phyloP scores from a whole-genome alignment of 2,113 vertebrate genomes.

The Perca fluviatilis region DNA sequence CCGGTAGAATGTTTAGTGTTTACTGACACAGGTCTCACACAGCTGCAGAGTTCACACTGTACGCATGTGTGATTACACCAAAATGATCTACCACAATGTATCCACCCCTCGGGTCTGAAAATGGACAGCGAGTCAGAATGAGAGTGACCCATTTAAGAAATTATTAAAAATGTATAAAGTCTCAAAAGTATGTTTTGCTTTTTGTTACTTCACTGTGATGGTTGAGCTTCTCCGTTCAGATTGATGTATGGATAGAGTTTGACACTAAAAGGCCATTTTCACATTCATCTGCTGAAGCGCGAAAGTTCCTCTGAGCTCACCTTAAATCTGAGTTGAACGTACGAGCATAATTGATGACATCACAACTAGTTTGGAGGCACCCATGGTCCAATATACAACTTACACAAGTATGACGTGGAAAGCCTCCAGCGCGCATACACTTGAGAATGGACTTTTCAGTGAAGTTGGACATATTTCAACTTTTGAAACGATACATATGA shows the following conservation, averaged over 20 bases:
- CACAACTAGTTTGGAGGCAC: not conserved
- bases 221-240: not conserved
- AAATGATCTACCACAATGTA: too few species aligned
- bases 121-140: too few species aligned
- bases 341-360: too few species aligned
- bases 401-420: not conserved
- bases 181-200: too few species aligned
- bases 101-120: not conserved
- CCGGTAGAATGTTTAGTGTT: constrained; percentile 44
- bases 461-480: not conserved
- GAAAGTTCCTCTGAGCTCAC: not conserved
- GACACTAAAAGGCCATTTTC: not conserved
- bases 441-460: not conserved
- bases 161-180: too few species aligned
- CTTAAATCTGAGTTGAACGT: not conserved
- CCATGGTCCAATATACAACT: not conserved
- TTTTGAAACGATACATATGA: not conserved
- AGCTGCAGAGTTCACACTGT: constrained; percentile 43
- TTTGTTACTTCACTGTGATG: not conserved
- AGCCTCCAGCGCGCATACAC: not conserved
- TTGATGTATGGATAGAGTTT: not conserved
- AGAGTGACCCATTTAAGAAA: not conserved
- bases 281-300: not conserved
- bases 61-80: not conserved
- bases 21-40: constrained; percentile 40